Percentiles rank a stretch among this genome's conserved stretches.
Evolutionary conservation across 2,113 vertebrate species (phyloP).

Genomic region (cattle (Bos taurus)): DNA sequence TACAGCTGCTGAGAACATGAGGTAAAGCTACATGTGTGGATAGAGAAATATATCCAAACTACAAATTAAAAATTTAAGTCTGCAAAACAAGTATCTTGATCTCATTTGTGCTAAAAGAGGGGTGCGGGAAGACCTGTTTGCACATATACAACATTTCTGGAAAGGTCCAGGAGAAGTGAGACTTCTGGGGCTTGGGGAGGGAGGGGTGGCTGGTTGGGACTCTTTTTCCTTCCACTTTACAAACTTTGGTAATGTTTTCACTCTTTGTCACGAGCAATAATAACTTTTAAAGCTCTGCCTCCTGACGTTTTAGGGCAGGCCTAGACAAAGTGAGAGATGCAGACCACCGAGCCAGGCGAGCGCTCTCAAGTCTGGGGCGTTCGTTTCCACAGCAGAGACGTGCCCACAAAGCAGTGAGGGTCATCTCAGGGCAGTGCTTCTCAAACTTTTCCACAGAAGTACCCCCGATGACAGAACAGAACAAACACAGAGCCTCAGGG

Average conservation of each 20-base stretch:
- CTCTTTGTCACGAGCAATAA: background rate
- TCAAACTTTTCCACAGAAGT: slow-evolving; percentile 31
- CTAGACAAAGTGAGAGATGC: background rate
- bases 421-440: background rate
- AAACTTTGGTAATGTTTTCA: background rate
- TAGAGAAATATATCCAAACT: background rate
- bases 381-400: background rate
- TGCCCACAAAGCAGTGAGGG: background rate
- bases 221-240: background rate
- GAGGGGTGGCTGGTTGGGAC: fast-evolving
- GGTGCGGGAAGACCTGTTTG: background rate
- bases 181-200: background rate
- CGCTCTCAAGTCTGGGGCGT: background rate
- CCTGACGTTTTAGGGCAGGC: background rate
- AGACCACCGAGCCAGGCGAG: background rate
- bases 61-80: background rate
- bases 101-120: background rate
- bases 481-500: background rate
- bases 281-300: background rate
- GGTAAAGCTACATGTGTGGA: background rate
- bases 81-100: background rate
- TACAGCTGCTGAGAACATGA: background rate
- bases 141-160: background rate
- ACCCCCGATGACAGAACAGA: background rate
- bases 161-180: background rate